Evolutionary conservation across 2,797 vertebrate species (phyloP).

Genomic region (Typhlichthys eigenmanni): DNA sequence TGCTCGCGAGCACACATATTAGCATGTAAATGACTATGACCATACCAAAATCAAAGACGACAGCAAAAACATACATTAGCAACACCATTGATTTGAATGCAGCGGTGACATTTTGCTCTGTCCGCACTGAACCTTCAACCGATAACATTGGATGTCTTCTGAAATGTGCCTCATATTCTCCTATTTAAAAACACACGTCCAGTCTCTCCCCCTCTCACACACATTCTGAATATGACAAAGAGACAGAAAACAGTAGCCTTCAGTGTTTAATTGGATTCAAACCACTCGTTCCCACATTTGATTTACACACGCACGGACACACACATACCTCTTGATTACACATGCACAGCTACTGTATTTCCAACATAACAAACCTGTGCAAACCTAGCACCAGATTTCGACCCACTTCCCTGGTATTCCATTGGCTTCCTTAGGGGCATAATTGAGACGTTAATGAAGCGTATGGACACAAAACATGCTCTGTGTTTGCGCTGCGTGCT

Average conservation of each 20-base stretch:
- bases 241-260: slow-evolving; percentile 48
- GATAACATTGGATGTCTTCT: slow-evolving; percentile 2
- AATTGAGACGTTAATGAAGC: no score
- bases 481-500: no score
- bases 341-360: slow-evolving; percentile 20
- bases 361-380: slow-evolving; percentile 33
- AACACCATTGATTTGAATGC: slow-evolving; percentile 1
- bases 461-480: no score
- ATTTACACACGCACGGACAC: slow-evolving; percentile 32
- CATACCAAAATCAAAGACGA: no score
- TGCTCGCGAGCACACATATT: no score
- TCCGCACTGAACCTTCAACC: background rate
- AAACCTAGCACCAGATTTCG: slow-evolving; percentile 33
- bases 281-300: slow-evolving; percentile 69
- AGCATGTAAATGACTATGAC: no score
- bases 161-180: slow-evolving; percentile 47
- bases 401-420: slow-evolving; percentile 59
- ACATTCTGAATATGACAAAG: slow-evolving; percentile 10
- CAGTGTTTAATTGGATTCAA: slow-evolving; percentile 60
- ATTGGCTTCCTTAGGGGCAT: slow-evolving; percentile 24
- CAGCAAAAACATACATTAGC: slow-evolving; percentile 27
- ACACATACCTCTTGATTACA: slow-evolving; percentile 46
- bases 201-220: background rate
- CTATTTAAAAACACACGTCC: slow-evolving; percentile 44
- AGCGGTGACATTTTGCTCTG: background rate